phyloP scores from a whole-genome alignment of 2,888 invertebrate species.

The Leptothorax acervorum region DNA sequence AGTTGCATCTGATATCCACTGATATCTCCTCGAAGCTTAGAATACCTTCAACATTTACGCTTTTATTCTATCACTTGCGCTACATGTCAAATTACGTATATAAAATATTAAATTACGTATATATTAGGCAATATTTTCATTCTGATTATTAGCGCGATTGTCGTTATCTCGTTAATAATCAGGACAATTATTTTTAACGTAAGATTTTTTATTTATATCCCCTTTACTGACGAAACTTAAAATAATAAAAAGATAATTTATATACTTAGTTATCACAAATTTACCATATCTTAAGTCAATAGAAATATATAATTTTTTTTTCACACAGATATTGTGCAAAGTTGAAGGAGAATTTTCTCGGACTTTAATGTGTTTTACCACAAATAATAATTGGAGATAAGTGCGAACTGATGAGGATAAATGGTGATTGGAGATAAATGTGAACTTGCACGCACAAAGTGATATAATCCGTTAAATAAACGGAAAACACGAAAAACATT shows the following conservation, averaged over 20 bases:
- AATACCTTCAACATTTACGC: neutral
- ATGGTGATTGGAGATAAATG: neutral
- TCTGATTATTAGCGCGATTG: neutral
- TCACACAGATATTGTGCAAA: slow-evolving; percentile 5
- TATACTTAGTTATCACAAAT: neutral
- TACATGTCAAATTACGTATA: neutral
- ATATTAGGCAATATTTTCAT: neutral
- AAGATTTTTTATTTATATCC: neutral
- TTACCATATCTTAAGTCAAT: neutral
- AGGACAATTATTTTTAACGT: neutral
- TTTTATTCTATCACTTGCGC: neutral
- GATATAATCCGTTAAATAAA: neutral
- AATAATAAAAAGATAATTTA: neutral
- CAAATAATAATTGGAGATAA: neutral
- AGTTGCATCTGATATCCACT: slow-evolving; percentile 19
- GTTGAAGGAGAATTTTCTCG: neutral
- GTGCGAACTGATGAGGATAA: neutral
- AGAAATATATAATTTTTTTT: slow-evolving; percentile 4
- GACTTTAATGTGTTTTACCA: neutral
- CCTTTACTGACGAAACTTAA: neutral
- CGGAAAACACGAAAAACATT: neutral
- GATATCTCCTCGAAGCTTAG: slow-evolving; percentile 28
- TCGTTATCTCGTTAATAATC: neutral
- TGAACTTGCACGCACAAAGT: neutral
- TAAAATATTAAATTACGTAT: neutral